Evolutionary conservation across 2,113 vertebrate species (phyloP).

Genomic region (Labeo catla): DNA sequence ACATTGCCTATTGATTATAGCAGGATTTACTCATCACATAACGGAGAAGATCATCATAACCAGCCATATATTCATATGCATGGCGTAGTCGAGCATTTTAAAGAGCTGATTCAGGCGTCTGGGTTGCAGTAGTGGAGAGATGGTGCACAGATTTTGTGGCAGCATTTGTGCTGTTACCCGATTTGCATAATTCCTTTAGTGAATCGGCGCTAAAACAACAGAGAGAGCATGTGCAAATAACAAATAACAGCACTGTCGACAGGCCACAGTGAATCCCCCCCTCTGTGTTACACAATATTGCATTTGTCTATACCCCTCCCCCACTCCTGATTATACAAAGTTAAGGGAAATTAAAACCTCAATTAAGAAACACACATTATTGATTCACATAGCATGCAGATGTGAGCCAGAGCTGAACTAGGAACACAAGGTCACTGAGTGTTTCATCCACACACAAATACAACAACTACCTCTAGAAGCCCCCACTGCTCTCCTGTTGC

Average conservation of each 20-base stretch:
- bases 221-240: not conserved
- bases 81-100: not conserved
- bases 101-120: not conserved
- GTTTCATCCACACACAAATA: slow-evolving; percentile 42
- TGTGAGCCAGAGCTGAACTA: slow-evolving; percentile 27
- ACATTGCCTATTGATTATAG: not conserved
- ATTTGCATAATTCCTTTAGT: slow-evolving; percentile 17
- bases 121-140: slow-evolving; percentile 11
- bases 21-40: not conserved
- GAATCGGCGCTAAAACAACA: not conserved
- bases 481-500: slow-evolving; percentile 51
- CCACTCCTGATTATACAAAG: not conserved
- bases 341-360: not conserved
- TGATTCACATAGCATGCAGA: slow-evolving; percentile 18
- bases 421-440: slow-evolving; percentile 47
- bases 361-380: slow-evolving; percentile 6
- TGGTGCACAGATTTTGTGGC: slow-evolving; percentile 3
- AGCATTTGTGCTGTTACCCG: not conserved
- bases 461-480: slow-evolving; percentile 45
- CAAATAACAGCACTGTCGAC: slow-evolving; percentile 14
- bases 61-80: not conserved
- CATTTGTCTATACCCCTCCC: not conserved
- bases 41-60: not conserved
- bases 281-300: not conserved
- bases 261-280: not conserved